A percentile compares a stretch with the other conserved stretches of the same genome.
Evolutionary conservation across 2,888 invertebrate genomes (phyloP).

Genomic region (Acrobasis consociella): DNA sequence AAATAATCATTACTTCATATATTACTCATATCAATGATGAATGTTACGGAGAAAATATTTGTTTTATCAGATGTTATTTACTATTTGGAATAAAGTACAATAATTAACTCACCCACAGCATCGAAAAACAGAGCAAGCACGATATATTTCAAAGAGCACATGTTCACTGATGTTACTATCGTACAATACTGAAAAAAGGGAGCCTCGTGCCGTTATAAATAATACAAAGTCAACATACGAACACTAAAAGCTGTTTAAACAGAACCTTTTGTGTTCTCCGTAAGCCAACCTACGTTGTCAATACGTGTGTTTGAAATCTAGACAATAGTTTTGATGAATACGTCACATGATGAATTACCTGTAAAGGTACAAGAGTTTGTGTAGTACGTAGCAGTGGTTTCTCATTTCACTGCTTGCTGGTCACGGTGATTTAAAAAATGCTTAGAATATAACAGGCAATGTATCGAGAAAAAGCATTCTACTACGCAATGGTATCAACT

Average conservation of each 20-base stretch:
- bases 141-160: constrained; percentile 44
- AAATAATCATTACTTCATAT: not conserved
- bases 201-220: constrained; percentile 46
- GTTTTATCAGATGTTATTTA: constrained; percentile 10
- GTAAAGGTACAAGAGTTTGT: no score
- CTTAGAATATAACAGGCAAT: no score
- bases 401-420: no score
- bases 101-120: constrained; percentile 47
- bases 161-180: constrained; percentile 44
- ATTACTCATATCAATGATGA: not conserved
- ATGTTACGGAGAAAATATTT: not conserved
- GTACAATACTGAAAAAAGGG: constrained; percentile 44
- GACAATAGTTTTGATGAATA: constrained; percentile 30
- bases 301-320: constrained; percentile 32
- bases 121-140: constrained; percentile 41
- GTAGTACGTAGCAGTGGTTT: no score
- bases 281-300: constrained; percentile 33
- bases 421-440: no score
- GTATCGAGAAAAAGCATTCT: no score
- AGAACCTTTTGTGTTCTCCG: constrained; percentile 42
- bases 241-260: constrained; percentile 56
- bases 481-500: no score
- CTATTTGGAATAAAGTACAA: not conserved
- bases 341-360: constrained; percentile 16
- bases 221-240: constrained; percentile 43